phyloP scores from a whole-genome alignment of 2,113 vertebrate genomes.

The Plecotus auritus region DNA sequence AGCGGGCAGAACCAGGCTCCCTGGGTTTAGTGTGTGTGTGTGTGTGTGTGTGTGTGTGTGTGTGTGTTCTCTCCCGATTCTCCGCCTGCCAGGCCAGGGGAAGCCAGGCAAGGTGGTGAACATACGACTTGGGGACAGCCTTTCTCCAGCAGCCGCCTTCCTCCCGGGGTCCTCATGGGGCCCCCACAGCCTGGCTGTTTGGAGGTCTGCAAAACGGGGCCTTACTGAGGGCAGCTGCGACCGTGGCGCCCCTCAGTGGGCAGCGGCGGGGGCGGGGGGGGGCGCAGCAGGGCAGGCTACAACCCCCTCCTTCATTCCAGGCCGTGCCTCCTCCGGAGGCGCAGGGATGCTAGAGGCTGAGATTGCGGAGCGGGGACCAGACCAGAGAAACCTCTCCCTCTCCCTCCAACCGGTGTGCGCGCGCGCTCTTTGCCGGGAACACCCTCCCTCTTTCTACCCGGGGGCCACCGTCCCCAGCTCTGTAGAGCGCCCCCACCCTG shows the following conservation, averaged over 20 bases:
- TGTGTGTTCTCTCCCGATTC: too few relatives aligned
- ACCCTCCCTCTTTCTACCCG: not conserved
- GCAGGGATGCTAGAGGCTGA: not conserved
- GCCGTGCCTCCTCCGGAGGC: not conserved
- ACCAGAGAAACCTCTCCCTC: not conserved
- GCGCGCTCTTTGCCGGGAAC: not conserved
- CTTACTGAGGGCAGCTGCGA: not conserved
- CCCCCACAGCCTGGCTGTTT: not conserved
- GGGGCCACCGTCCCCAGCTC: rapidly evolving
- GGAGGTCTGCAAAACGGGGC: not conserved
- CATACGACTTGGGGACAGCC: not conserved
- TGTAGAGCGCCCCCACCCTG: not conserved
- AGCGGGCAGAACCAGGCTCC: not conserved
- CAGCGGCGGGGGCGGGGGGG: too few relatives aligned
- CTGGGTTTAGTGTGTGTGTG: rapidly evolving
- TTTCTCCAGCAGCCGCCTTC: rapidly evolving
- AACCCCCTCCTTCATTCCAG: not conserved
- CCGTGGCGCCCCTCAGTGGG: too few relatives aligned
- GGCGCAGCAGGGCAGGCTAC: not conserved
- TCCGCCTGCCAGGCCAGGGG: not conserved
- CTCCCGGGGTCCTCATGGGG: not conserved
- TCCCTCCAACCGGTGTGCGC: rapidly evolving
- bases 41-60: not conserved
- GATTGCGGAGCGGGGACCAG: not conserved
- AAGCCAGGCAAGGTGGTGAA: not conserved